Base-by-base conservation (phyloP, 2,888 invertebrate genomes). In the Idaea biselata region DNA sequence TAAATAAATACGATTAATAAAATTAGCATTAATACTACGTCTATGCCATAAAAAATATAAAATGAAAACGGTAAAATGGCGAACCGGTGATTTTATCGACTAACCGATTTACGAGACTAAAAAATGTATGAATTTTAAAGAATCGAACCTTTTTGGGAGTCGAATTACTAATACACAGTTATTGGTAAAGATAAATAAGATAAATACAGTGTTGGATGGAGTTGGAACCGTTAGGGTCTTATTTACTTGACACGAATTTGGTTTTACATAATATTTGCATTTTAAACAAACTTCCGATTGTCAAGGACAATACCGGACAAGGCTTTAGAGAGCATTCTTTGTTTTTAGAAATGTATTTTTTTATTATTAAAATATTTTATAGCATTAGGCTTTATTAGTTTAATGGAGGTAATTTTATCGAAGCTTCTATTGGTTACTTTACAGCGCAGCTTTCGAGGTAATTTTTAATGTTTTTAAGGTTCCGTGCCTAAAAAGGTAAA, bases 151-250 rank as follows among this genome's bases (percentile, higher is more conserved):
- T 67, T 74, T 73, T 69, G 54, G 62, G 67, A 63, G 64, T 69
- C 60, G 63, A 69, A 66, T 76, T 71, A 68, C 67, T 70, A 62
- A 68, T 61, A 60, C 62, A 80, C 78, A 75, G 80, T 80, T 79
- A 77, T 74, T 68, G 70, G 74, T 65, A 66, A 64, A 68, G 73
- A 75, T 71, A 76, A 73, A 74, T 74, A 83, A 81, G 78, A 75
- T 54, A 66, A 66, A 63, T 61, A 68, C 64, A 70, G 70, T 72
- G 63, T 18, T 54, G 56, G 59, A 59, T 17, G 60, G 18, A 16
- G 66, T 63, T 64, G 33, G 18, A 66, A 83, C 88, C 87, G 88
- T 84, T 86, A 85, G 73, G 75, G 74, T 72, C 66, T 64, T 69
- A 75, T 74, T 67, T 64, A 68, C 64, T 64, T 69, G 71, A 72